Conservation (phyloP, 2,888 invertebrate species). For the Polydrusus pterygomalis region DNA sequence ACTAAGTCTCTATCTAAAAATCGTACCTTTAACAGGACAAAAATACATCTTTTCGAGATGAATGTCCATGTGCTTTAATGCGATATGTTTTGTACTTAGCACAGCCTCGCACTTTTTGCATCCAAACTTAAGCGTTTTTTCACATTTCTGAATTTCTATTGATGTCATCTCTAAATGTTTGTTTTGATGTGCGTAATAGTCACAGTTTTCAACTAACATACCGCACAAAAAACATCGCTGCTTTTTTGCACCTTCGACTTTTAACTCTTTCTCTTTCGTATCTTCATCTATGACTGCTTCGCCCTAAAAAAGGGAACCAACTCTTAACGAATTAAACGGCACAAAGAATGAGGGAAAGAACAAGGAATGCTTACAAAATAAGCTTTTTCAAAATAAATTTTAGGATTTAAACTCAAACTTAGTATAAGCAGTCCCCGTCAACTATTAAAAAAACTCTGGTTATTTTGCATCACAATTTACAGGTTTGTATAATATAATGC, state of each 20-base stretch:
- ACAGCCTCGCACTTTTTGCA: constrained; percentile 26
- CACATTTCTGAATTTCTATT: constrained; percentile 16
- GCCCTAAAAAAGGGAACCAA: not conserved
- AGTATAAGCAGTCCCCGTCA: too few species aligned
- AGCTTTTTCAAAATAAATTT: too few species aligned
- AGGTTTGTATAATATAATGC: too few species aligned
- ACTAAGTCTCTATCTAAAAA: too few species aligned
- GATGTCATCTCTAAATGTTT: constrained; percentile 19
- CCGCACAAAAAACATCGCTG: constrained; percentile 29
- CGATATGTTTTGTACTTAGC: constrained; percentile 1
- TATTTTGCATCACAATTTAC: too few species aligned
- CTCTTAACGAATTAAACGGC: too few species aligned
- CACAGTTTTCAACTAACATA: not conserved
- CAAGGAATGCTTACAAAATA: too few species aligned
- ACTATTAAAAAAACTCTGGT: too few species aligned
- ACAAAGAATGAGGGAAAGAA: too few species aligned
- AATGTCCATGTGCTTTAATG: constrained; percentile 22
- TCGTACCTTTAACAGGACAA: constrained; percentile 19
- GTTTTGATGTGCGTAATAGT: constrained; percentile 19
- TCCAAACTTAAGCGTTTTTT: constrained; percentile 6
- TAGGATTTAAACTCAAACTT: too few species aligned
- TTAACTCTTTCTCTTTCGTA: not conserved
- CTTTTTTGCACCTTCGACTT: constrained; percentile 1
- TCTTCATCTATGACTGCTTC: constrained; percentile 12
- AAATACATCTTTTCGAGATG: constrained; percentile 17